Percentiles rank a stretch among this genome's conserved stretches.
These are phyloP conservation scores for Microctenopoma lineatum DNA, from an alignment of 2,797 vertebrate genomes.

Conservation along the genomic window DNA sequence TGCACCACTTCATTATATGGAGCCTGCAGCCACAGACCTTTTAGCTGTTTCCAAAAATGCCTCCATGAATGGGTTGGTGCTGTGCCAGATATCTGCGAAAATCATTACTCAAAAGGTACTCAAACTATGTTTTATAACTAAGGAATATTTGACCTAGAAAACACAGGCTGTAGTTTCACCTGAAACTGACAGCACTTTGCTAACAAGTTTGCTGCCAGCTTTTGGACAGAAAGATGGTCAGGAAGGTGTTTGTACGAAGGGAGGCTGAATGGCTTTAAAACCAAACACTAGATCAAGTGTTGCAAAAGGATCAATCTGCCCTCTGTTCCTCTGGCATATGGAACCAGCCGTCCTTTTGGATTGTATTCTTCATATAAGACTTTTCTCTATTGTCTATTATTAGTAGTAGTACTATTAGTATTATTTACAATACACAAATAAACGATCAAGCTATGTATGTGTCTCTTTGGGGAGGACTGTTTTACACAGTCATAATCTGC, in stretches of 20 bases:
- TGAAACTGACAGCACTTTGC: neutral
- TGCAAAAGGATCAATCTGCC: constrained; percentile 41
- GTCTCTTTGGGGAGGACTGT: constrained; percentile 39
- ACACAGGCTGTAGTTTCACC: neutral
- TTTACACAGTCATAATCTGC: constrained; percentile 50
- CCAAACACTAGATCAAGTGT: constrained; percentile 42
- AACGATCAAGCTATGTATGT: too few relatives aligned
- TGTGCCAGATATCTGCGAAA: constrained; percentile 54
- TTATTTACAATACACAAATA: too few relatives aligned
- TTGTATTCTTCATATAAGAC: constrained; percentile 49
- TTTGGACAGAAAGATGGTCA: constrained; percentile 5
- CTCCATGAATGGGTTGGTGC: constrained; percentile 57
- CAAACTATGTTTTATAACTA: constrained; percentile 29
- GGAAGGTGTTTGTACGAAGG: constrained; percentile 1
- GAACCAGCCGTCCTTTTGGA: constrained; percentile 44
- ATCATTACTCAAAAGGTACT: constrained; percentile 57
- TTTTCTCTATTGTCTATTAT: constrained; percentile 31
- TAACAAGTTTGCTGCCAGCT: constrained; percentile 17
- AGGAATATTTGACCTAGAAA: constrained; percentile 34
- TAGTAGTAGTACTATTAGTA: too few relatives aligned
- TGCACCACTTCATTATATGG: constrained; percentile 63
- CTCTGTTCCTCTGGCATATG: constrained; percentile 59
- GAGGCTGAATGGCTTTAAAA: constrained; percentile 18
- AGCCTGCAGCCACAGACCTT: constrained; percentile 54
- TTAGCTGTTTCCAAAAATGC: constrained; percentile 59